Percentiles rank a stretch among this genome's conserved stretches.
Evolutionary conservation across 35 echinoderm and acorn worm genomes (phyloP).

Genomic region (Ophioderma brevispina): DNA sequence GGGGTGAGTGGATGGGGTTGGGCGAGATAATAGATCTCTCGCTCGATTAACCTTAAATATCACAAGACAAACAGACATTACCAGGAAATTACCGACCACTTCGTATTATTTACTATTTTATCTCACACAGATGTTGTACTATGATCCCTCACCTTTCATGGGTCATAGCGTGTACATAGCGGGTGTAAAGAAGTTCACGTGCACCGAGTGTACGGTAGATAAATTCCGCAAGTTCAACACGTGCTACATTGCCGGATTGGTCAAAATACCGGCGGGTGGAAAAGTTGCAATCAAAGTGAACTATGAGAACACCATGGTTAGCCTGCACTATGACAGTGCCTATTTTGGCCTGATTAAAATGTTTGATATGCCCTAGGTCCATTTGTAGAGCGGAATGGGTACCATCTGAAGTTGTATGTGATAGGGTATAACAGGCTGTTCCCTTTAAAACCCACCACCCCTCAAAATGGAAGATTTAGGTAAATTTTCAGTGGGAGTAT

Average conservation of each 20-base stretch:
- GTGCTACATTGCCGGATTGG: slow-evolving; percentile 53
- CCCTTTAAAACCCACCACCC: too few species aligned
- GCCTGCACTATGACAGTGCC: slow-evolving; percentile 24
- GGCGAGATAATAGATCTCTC: background rate
- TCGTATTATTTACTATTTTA: background rate
- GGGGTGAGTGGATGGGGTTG: background rate
- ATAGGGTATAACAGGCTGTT: too few species aligned
- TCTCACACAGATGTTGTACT: slow-evolving; percentile 36
- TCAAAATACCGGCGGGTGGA: background rate
- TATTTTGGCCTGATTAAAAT: slow-evolving; percentile 47
- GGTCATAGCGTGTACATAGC: slow-evolving; percentile 51
- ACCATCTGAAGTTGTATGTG: too few species aligned
- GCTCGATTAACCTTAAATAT: background rate
- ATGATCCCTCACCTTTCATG: slow-evolving; percentile 30
- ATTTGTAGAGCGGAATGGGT: too few species aligned
- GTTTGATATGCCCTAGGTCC: background rate
- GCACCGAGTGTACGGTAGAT: slow-evolving; percentile 35
- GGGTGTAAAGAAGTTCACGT: slow-evolving; percentile 4
- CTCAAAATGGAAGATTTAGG: too few species aligned
- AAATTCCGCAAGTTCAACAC: slow-evolving; percentile 50
- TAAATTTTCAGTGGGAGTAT: too few species aligned
- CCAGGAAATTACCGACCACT: background rate
- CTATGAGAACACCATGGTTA: slow-evolving; percentile 11
- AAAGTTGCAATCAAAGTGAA: slow-evolving; percentile 37
- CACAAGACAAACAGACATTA: background rate